Percentiles rank a stretch among this genome's conserved stretches.
Evolutionary conservation across 2,888 invertebrate species (phyloP).

Genomic region (Neria commutata): DNA sequence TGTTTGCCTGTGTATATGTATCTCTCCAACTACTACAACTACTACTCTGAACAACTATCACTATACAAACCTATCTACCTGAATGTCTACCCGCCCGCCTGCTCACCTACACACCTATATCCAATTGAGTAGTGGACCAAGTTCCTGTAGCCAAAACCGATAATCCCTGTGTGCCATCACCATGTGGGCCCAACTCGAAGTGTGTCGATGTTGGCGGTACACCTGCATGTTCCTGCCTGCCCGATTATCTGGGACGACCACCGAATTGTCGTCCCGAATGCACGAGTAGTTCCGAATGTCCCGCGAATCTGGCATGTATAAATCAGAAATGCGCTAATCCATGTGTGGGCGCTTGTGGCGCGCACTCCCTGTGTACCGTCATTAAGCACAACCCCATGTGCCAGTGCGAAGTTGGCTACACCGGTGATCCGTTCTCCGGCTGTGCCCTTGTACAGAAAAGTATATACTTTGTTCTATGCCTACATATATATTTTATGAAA

Average conservation of each 20-base stretch:
- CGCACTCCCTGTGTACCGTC: slow-evolving; percentile 75
- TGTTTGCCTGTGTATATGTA: slow-evolving; percentile 45
- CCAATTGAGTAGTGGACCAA: slow-evolving; percentile 61
- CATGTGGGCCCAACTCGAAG: slow-evolving; percentile 84
- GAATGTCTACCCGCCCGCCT: slow-evolving; percentile 34
- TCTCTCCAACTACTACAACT: slow-evolving; percentile 33
- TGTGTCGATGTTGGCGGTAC: slow-evolving; percentile 76
- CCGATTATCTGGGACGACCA: slow-evolving; percentile 80
- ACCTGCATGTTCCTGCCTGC: slow-evolving; percentile 81
- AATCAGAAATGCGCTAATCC: slow-evolving; percentile 80
- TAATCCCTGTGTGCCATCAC: slow-evolving; percentile 82
- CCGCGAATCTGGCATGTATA: slow-evolving; percentile 76
- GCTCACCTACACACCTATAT: slow-evolving; percentile 25
- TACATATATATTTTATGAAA: slow-evolving; percentile 18
- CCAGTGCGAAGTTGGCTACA: slow-evolving; percentile 75
- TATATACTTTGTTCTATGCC: slow-evolving; percentile 41
- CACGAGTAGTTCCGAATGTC: slow-evolving; percentile 75
- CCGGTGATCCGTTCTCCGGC: slow-evolving; percentile 78
- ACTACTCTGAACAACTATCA: slow-evolving; percentile 22
- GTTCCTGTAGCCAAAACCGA: slow-evolving; percentile 65
- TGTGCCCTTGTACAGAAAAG: slow-evolving; percentile 68
- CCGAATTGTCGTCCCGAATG: slow-evolving; percentile 85
- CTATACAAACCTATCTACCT: slow-evolving; percentile 30
- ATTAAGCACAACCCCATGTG: slow-evolving; percentile 80
- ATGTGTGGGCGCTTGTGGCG: slow-evolving; percentile 78